phyloP scores from a whole-genome alignment of 1,140 invertebrate species.

The Phthorimaea operculella region DNA sequence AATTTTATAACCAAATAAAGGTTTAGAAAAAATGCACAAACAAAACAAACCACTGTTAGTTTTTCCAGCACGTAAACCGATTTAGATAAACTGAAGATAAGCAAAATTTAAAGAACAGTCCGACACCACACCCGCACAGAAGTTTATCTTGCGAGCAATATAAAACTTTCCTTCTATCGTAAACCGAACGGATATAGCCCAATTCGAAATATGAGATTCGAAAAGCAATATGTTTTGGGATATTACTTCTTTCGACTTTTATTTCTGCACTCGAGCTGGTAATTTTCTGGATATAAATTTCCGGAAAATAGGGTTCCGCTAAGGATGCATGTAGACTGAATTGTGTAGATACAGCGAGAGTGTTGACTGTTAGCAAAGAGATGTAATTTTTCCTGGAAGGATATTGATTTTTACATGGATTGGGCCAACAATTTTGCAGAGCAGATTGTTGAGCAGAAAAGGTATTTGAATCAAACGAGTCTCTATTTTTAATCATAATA shows the following conservation, averaged over 20 bases:
- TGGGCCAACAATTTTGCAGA: too few relatives aligned
- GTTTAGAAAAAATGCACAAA: too few relatives aligned
- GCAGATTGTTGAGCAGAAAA: too few relatives aligned
- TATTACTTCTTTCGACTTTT: neutral
- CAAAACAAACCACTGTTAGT: too few relatives aligned
- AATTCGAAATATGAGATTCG: conserved; percentile 6
- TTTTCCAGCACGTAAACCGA: too few relatives aligned
- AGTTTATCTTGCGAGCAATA: conserved; percentile 5
- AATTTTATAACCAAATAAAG: too few relatives aligned
- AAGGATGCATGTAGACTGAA: neutral
- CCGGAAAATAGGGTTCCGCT: neutral
- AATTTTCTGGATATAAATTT: neutral
- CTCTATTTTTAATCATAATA: too few relatives aligned
- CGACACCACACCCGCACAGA: neutral
- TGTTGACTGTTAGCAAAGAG: too few relatives aligned
- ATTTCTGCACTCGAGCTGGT: neutral
- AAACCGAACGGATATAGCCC: conserved; percentile 3
- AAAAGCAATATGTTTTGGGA: conserved; percentile 1
- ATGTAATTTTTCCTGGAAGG: too few relatives aligned
- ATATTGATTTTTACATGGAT: too few relatives aligned
- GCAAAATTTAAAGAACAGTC: neutral
- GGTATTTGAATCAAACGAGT: too few relatives aligned
- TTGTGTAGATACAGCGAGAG: neutral
- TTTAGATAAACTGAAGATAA: neutral
- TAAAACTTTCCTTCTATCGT: conserved; percentile 5